Evolutionary conservation across 2,797 vertebrate species (phyloP), one percentile per base, ranked within the genome.

Genomic region (Rhinatrema bivittatum): DNA sequence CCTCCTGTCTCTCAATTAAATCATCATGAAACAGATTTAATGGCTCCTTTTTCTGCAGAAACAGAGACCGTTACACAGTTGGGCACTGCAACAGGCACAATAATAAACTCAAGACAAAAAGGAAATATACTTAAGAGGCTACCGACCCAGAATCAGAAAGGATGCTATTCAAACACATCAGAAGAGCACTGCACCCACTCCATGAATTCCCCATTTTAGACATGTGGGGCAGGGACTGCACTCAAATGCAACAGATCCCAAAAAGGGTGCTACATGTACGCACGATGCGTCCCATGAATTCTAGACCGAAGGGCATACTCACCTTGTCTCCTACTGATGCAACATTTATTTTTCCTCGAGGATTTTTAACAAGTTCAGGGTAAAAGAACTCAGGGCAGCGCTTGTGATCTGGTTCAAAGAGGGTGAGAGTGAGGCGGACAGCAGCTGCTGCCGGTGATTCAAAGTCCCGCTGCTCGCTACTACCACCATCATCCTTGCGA

Each of bases 301-400:
- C n/a, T n/a, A n/a, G n/a, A n/a, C n/a, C n/a, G n/a, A n/a, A n/a
- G n/a, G n/a, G n/a, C 4, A 16, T 4, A 5, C 42, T 23, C 25
- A 82, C 82, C 68, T 78, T 81, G 15, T 86, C 82, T 52, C 47
- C 56, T 0, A 56, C 27, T 2, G 60, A 63, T 23, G 43, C 4
- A 18, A 65, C 65, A 64, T 76, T 76, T 1, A 43, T 39, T 42
- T 67, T 79, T 12, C 46, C 72, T 13, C 54, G 56, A 2, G 50
- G 62, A 19, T 60, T 81, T 36, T 79, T 79, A 15, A 90, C 10
- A 8, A 97, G 74, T 31, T 93, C 86, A 0, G 72, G 74, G 65
- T 93, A 98, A 68, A 75, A 90, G 64, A 97, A 98, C 58, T 98
- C 93, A 0, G 91, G 88, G 10, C 87, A 97, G 13, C 56, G 75